Evolutionary conservation across 2,888 invertebrate species (phyloP).

Genomic region (Thecocarcelia acutangulata): DNA sequence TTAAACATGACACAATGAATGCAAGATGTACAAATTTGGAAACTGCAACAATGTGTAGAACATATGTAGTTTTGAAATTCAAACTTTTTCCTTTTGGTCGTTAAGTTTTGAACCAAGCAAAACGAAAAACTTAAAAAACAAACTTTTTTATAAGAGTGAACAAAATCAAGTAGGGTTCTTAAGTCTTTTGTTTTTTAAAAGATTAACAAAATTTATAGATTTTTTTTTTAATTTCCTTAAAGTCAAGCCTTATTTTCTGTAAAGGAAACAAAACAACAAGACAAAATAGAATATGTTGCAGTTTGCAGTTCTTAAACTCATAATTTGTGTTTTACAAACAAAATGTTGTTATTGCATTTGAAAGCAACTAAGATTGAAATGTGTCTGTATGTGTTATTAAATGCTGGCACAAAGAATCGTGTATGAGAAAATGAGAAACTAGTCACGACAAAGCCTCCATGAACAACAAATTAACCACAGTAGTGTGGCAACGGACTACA

Average conservation of each 20-base stretch:
- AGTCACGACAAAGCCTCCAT: constrained; percentile 78
- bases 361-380: constrained; percentile 9
- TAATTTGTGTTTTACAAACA: constrained; percentile 49
- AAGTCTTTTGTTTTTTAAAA: constrained; percentile 27
- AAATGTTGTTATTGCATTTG: constrained; percentile 55
- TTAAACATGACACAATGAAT: constrained; percentile 41
- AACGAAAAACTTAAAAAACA: constrained; percentile 30
- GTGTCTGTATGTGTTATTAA: constrained; percentile 57
- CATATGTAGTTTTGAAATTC: background rate
- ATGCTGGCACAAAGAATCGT: constrained; percentile 75
- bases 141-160: too few relatives aligned
- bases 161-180: background rate
- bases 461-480: constrained; percentile 69
- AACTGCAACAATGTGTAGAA: background rate
- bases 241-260: background rate
- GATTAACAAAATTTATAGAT: background rate
- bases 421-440: constrained; percentile 75
- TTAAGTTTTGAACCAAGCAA: background rate
- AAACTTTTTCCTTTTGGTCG: background rate
- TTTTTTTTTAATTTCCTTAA: background rate
- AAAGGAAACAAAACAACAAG: background rate
- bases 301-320: constrained; percentile 30
- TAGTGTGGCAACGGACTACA: constrained; percentile 46
- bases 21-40: constrained; percentile 1
- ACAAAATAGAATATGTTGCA: constrained; percentile 6